Percentiles rank a stretch among this genome's conserved stretches.
Evolutionary conservation across 2,797 vertebrate species (phyloP).

Genomic region (Trichosurus vulpecula): DNA sequence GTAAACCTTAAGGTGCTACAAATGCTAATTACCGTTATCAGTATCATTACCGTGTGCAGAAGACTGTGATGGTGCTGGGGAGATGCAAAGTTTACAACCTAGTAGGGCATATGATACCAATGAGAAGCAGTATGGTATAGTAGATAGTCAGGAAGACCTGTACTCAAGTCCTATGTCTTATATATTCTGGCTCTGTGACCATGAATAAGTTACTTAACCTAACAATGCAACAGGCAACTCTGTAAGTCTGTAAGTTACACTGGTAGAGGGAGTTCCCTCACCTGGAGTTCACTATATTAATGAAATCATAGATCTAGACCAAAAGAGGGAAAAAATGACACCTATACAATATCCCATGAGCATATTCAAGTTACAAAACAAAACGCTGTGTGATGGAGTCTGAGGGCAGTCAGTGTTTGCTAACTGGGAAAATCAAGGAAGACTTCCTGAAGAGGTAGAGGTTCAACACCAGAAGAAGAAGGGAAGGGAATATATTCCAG

Average conservation of each 20-base stretch:
- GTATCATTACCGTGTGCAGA: background rate
- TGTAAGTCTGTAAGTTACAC: background rate
- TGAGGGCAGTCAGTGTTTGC: background rate
- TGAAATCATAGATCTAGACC: background rate
- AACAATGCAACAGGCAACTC: background rate
- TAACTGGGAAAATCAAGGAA: background rate
- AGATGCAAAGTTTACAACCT: background rate
- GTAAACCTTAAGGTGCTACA: background rate
- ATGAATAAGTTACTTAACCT: background rate
- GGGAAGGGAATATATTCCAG: background rate
- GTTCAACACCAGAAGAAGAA: background rate
- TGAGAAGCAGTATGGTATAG: background rate
- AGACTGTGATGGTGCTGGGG: background rate
- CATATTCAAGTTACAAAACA: background rate
- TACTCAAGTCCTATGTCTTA: background rate
- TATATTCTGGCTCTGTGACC: background rate
- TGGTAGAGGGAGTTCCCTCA: background rate
- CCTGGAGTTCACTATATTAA: background rate
- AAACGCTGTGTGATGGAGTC: background rate
- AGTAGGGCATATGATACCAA: background rate
- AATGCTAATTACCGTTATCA: background rate
- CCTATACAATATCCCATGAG: background rate
- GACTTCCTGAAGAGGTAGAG: background rate
- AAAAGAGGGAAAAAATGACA: background rate
- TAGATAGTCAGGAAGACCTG: background rate